Percentiles rank a stretch among this genome's conserved stretches.
Conservation (phyloP, 2,113 vertebrate genomes). For the Aptenodytes forsteri region DNA sequence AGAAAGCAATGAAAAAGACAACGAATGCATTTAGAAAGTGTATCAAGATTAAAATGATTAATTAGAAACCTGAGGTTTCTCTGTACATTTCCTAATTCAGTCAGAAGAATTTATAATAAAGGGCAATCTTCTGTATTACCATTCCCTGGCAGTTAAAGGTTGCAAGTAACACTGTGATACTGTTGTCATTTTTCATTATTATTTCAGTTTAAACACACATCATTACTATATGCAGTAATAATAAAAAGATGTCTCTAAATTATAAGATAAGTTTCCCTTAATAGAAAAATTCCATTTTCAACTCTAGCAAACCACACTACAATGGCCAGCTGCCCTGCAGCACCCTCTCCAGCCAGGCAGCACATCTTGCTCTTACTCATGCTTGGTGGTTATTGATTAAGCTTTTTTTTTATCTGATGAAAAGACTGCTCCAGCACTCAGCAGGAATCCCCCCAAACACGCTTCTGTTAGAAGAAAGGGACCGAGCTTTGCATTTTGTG, state of each 20-base stretch:
- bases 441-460: not conserved
- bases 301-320: not conserved
- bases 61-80: not conserved
- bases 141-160: not conserved
- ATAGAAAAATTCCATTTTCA: not conserved
- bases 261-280: not conserved
- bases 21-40: not conserved
- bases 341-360: not conserved
- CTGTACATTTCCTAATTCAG: not conserved
- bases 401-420: not conserved
- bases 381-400: not conserved
- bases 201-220: not conserved
- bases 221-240: not conserved
- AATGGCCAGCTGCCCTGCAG: not conserved
- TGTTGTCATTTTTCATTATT: not conserved
- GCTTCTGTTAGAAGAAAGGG: not conserved
- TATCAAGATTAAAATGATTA: not conserved
- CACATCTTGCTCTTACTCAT: not conserved
- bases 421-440: not conserved
- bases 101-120: not conserved
- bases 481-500: not conserved
- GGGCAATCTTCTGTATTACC: not conserved
- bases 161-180: not conserved
- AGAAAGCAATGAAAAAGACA: not conserved
- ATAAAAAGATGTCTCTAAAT: not conserved